phyloP scores from a whole-genome alignment of 2,888 invertebrate genomes.

The Lithophane semibrunnea region DNA sequence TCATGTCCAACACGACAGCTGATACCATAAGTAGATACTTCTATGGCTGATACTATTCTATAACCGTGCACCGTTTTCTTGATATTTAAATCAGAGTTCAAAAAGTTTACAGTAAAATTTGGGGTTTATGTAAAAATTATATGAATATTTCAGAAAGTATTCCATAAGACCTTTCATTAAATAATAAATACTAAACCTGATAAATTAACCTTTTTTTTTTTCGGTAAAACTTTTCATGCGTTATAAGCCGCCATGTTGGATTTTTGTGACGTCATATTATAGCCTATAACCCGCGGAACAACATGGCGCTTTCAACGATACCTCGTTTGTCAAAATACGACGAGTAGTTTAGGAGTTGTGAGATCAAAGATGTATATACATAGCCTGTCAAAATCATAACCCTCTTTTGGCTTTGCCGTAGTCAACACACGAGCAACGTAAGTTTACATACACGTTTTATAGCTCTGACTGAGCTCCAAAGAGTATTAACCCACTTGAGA shows the following conservation, averaged over 20 bases:
- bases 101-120: neutral
- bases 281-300: neutral
- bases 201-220: neutral
- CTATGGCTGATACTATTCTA: neutral
- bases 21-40: neutral
- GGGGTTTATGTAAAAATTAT: neutral
- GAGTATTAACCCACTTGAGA: no score
- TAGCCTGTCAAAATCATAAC: neutral
- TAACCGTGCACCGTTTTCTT: slow-evolving; percentile 20
- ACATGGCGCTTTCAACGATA: neutral
- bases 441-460: slow-evolving; percentile 61
- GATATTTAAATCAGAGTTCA: slow-evolving; percentile 31
- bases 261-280: neutral
- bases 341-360: neutral
- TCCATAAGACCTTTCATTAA: neutral
- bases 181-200: neutral
- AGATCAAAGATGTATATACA: neutral
- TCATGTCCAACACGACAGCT: slow-evolving; percentile 37
- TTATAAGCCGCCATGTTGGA: neutral
- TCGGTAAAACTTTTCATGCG: neutral
- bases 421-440: slow-evolving; percentile 29
- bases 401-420: neutral
- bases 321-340: neutral
- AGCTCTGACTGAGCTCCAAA: slow-evolving; percentile 55
- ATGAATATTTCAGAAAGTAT: neutral